Conservation (phyloP, 2,113 vertebrate genomes). For the Atherinomorus stipes region DNA sequence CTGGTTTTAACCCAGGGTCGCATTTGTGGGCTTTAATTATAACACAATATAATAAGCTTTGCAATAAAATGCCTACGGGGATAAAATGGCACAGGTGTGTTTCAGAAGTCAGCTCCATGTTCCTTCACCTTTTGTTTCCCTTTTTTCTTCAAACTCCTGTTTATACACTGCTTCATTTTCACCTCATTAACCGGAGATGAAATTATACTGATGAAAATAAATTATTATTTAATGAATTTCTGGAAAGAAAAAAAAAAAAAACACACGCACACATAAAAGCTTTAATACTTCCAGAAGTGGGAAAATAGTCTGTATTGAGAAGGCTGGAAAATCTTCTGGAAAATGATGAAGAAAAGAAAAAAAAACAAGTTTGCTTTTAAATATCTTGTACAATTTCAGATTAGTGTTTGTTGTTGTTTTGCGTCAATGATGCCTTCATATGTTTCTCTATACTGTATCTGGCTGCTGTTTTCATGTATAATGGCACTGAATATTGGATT, state of each 20-base stretch:
- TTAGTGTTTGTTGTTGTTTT: background rate
- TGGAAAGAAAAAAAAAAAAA: conserved; percentile 1
- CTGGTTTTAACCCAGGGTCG: conserved; percentile 60
- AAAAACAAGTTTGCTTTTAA: background rate
- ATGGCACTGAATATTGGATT: background rate
- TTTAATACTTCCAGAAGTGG: background rate
- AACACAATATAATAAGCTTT: conserved; percentile 65
- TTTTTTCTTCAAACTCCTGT: conserved; percentile 20
- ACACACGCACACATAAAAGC: too few species aligned
- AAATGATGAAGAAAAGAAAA: too few species aligned
- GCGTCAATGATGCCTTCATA: too few species aligned
- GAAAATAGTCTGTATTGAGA: too few species aligned
- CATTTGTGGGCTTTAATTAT: conserved; percentile 60
- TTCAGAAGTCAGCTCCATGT: conserved; percentile 32
- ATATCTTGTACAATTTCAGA: background rate
- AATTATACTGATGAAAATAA: conserved; percentile 15
- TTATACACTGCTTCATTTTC: background rate
- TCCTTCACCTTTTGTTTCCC: conserved; percentile 18
- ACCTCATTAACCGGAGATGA: conserved; percentile 13
- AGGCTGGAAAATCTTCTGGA: too few species aligned
- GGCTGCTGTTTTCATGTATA: background rate
- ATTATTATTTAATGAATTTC: conserved; percentile 22
- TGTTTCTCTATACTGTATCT: background rate
- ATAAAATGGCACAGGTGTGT: conserved; percentile 46
- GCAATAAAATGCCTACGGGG: conserved; percentile 32